phyloP scores from a whole-genome alignment of 1,140 invertebrate species.

The Hyposmocoma kahamanoa region DNA sequence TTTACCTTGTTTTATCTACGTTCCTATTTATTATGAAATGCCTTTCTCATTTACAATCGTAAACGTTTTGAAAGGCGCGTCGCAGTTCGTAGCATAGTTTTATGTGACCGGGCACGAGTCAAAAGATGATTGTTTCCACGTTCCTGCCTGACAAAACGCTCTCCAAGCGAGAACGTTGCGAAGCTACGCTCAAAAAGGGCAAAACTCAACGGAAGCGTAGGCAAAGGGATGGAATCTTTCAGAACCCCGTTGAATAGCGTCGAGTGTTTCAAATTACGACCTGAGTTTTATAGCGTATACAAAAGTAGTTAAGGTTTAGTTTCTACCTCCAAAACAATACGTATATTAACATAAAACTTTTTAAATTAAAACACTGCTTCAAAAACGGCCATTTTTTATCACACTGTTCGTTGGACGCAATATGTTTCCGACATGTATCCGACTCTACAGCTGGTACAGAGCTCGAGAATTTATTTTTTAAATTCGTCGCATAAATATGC shows the following conservation, averaged over 20 bases:
- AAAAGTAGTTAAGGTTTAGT: too few relatives aligned
- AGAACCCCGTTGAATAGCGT: slow-evolving; percentile 26
- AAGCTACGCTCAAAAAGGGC: slow-evolving; percentile 21
- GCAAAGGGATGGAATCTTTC: slow-evolving; percentile 21
- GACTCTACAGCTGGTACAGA: slow-evolving; percentile 12
- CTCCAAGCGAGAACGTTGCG: slow-evolving; percentile 24
- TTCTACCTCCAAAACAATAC: too few relatives aligned
- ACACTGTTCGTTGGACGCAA: slow-evolving; percentile 16
- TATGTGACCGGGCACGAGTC: slow-evolving; percentile 28
- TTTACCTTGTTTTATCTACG: too few relatives aligned
- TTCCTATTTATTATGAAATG: too few relatives aligned
- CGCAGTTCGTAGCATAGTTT: not conserved
- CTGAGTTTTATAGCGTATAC: slow-evolving; percentile 27
- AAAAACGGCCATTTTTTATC: slow-evolving; percentile 18
- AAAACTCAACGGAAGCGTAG: slow-evolving; percentile 14
- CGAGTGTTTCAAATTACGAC: slow-evolving; percentile 41
- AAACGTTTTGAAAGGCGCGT: too few relatives aligned
- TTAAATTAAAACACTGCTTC: too few relatives aligned
- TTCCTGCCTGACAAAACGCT: slow-evolving; percentile 31
- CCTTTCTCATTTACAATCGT: too few relatives aligned
- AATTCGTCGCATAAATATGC: slow-evolving; percentile 41
- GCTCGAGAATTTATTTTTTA: slow-evolving; percentile 33
- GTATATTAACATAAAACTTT: too few relatives aligned
- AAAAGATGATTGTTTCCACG: slow-evolving; percentile 51
- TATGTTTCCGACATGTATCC: slow-evolving; percentile 16